These are phyloP conservation scores for Callipepla californica DNA, from an alignment of 2,113 vertebrate genomes.

Conservation along the genomic window DNA sequence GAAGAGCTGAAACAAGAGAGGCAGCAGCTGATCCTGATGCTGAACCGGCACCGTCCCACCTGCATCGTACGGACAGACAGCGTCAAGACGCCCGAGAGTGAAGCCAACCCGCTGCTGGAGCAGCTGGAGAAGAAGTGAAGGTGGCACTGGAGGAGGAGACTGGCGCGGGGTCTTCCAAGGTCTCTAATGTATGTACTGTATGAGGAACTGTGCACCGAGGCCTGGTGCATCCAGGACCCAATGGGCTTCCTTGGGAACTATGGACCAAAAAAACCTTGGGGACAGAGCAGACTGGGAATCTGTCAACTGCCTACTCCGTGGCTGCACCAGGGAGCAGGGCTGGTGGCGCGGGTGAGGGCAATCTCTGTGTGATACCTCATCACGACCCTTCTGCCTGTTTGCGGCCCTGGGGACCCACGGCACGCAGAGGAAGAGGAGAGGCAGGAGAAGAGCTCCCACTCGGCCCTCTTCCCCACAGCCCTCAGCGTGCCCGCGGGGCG, in stretches of 20 bases:
- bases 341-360: neutral
- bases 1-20: constrained; percentile 95
- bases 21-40: constrained; percentile 95
- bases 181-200: constrained; percentile 65
- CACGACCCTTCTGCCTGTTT: neutral
- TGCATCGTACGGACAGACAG: constrained; percentile 95
- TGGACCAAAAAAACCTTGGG: constrained; percentile 47
- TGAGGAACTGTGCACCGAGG: constrained; percentile 67
- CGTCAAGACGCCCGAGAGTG: constrained; percentile 89
- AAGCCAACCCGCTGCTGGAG: constrained; percentile 89
- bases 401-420: neutral
- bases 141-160: constrained; percentile 54
- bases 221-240: constrained; percentile 52
- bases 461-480: neutral
- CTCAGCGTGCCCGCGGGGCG: neutral
- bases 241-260: constrained; percentile 64
- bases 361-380: constrained; percentile 26
- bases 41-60: constrained; percentile 94
- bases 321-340: constrained; percentile 31
- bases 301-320: constrained; percentile 29
- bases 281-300: constrained; percentile 63
- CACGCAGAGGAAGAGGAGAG: neutral
- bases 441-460: neutral
- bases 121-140: constrained; percentile 90
- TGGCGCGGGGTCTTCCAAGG: constrained; percentile 65